Percentiles rank a stretch among this genome's conserved stretches.
phyloP scores from a whole-genome alignment of 2,888 invertebrate genomes.

The Andrena praecox region DNA sequence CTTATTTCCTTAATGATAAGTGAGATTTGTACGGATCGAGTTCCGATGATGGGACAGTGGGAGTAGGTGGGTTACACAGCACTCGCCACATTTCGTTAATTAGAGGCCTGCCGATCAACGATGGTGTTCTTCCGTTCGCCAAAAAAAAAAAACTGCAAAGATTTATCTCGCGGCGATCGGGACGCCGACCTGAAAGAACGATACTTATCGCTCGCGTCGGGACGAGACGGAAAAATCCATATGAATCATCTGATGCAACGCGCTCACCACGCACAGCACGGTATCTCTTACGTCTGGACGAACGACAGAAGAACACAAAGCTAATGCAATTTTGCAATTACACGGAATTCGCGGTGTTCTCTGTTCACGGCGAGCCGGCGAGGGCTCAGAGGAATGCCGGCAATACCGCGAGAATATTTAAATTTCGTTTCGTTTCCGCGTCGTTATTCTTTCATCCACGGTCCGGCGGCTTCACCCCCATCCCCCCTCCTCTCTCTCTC shows the following conservation, averaged over 20 bases:
- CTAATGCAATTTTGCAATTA: slow-evolving; percentile 83
- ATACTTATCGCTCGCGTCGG: slow-evolving; percentile 58
- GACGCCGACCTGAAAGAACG: slow-evolving; percentile 53
- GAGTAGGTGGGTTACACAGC: not conserved
- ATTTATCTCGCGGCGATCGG: slow-evolving; percentile 41
- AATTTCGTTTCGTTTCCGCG: slow-evolving; percentile 80
- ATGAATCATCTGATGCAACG: slow-evolving; percentile 74
- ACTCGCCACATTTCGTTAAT: slow-evolving; percentile 17
- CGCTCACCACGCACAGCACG: slow-evolving; percentile 51
- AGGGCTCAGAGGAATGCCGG: slow-evolving; percentile 71
- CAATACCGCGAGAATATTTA: slow-evolving; percentile 78
- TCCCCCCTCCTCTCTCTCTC: no score
- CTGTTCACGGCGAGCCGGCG: slow-evolving; percentile 58
- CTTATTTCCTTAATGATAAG: not conserved
- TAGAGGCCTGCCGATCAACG: slow-evolving; percentile 43
- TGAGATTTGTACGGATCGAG: not conserved
- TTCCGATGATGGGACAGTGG: not conserved
- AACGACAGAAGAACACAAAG: slow-evolving; percentile 81
- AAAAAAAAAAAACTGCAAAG: slow-evolving; percentile 47
- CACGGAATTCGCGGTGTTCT: slow-evolving; percentile 69
- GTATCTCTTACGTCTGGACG: slow-evolving; percentile 80
- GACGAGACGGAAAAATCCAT: slow-evolving; percentile 66
- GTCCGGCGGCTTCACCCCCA: slow-evolving; percentile 59
- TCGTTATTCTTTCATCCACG: slow-evolving; percentile 80
- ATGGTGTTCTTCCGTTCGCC: not conserved